Base-by-base conservation (phyloP, 2,888 invertebrate species). In the Lasioglossum vierecki region DNA sequence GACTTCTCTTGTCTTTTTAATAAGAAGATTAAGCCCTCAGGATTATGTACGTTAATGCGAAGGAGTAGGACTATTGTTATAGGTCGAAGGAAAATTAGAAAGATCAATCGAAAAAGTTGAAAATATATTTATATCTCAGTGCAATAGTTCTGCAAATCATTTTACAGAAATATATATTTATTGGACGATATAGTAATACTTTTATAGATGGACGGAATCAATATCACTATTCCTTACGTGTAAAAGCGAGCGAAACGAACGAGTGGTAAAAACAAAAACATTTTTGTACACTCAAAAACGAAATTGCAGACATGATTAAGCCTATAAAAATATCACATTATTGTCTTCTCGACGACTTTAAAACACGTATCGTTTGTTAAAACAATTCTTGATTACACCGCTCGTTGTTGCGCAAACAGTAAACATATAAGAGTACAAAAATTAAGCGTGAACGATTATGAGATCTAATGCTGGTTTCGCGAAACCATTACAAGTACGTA, bases 61-160 rank as follows among this genome's bases (percentile, higher is more conserved):
- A 41, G 9, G 11, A 44, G 11, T 11, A 44, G 44, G 11, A 11
- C 11, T 3, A 44, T 44, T 44, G 11, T 3, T 44, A 44, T 11
- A 46, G 46, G 46, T 15, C 0, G 5, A 4, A 46, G 46, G 15
- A 46, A 46, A 46, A 46, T 15, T 5, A 46, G 5, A 15, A 4
- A 8, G 22, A 8, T 35, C 6, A 5, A 15, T 8, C 35, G 4
- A 73, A 49, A 22, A 35, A 66, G 18, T 83, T 71, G 0, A 13
- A 79, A 83, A 83, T 66, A 75, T 46, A 13, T 84, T 79, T 83
- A 78, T 78, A 73, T n/a, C 35, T 35, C 13, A 22, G 73, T 73
- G 73, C 39, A 73, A 57, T 39, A 41, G 44, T 73, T 41, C 4
- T 53, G 41, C 15, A n/a, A 53, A 73, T n/a, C 11, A 70, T 22